Evolutionary conservation across 2,113 vertebrate species (phyloP).

Genomic region (Pteronura brasiliensis): DNA sequence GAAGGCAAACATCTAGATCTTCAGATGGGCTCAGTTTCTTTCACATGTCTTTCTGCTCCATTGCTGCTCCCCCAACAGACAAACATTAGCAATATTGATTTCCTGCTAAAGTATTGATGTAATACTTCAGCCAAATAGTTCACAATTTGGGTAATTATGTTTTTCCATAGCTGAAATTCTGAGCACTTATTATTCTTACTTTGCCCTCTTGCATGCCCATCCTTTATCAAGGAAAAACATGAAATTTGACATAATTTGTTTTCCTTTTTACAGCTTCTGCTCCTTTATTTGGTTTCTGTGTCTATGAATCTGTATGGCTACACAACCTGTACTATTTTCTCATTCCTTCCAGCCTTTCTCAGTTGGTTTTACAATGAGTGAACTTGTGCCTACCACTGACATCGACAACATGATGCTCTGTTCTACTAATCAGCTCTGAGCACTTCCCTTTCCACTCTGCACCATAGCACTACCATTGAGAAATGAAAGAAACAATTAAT

Average conservation of each 20-base stretch:
- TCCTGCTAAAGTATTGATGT: background rate
- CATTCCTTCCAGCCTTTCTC: background rate
- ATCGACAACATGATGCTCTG: background rate
- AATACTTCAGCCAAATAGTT: background rate
- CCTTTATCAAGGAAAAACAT: background rate
- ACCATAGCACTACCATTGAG: background rate
- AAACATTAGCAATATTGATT: background rate
- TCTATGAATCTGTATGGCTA: background rate
- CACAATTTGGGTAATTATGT: background rate
- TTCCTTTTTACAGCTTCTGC: background rate
- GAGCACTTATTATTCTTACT: background rate
- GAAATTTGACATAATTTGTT: conserved; percentile 16
- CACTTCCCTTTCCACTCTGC: background rate
- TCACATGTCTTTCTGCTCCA: background rate
- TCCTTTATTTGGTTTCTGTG: background rate
- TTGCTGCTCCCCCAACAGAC: background rate
- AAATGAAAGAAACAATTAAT: conserved; percentile 26
- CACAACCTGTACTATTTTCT: background rate
- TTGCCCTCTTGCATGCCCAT: background rate
- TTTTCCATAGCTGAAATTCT: conserved; percentile 22
- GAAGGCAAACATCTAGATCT: background rate
- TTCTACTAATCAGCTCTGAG: background rate
- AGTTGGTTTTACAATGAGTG: background rate
- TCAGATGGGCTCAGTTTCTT: background rate
- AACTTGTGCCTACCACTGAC: background rate